Percentiles rank a stretch among this genome's conserved stretches.
Evolutionary conservation across 2,888 invertebrate species (phyloP).

Genomic region (Stegana nigrithorax): DNA sequence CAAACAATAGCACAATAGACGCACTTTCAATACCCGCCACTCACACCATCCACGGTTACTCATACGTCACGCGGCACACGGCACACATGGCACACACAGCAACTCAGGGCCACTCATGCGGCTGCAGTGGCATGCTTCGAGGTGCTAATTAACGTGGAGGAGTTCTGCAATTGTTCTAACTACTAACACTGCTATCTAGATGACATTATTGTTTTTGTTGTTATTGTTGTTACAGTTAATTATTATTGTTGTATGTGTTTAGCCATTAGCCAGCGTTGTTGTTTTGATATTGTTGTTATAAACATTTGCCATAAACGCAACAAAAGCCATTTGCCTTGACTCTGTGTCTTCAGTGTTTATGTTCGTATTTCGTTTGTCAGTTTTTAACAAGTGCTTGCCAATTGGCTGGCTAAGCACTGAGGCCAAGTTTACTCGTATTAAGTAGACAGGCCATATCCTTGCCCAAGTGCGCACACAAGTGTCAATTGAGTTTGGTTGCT

Average conservation of each 20-base stretch:
- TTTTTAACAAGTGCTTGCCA: not conserved
- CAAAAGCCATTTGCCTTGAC: not conserved
- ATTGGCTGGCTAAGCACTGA: too few species aligned
- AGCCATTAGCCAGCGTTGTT: slow-evolving; percentile 27
- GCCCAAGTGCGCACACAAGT: too few species aligned
- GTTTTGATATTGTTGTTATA: not conserved
- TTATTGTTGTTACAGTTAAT: slow-evolving; percentile 20
- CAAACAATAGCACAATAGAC: too few species aligned
- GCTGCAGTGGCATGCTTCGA: too few species aligned
- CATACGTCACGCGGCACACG: too few species aligned
- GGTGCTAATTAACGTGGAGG: not conserved
- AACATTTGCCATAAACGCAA: not conserved
- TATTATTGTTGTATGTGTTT: slow-evolving; percentile 22
- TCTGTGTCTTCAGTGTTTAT: not conserved
- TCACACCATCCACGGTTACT: too few species aligned
- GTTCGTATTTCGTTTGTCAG: not conserved
- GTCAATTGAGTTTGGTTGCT: too few species aligned
- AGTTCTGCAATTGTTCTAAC: not conserved
- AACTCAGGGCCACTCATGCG: too few species aligned
- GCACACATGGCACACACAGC: too few species aligned
- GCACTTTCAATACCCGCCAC: too few species aligned
- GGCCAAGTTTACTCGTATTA: too few species aligned
- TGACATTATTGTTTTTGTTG: not conserved
- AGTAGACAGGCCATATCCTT: too few species aligned
- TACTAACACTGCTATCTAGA: not conserved